These are phyloP conservation scores for Bombus sylvicola DNA, from an alignment of 1,140 invertebrate genomes.

Conservation along the genomic window DNA sequence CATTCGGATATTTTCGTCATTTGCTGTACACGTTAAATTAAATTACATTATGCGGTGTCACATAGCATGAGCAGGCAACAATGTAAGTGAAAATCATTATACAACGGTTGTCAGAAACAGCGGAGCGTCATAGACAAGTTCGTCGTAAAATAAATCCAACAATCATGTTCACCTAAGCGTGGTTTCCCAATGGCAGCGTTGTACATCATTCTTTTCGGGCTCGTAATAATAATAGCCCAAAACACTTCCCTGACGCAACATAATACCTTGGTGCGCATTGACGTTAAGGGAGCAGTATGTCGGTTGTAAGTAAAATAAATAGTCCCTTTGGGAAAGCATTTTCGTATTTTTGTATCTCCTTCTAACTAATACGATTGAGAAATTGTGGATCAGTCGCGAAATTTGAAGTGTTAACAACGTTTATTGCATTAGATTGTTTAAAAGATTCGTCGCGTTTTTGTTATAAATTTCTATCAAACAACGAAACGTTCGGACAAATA, in stretches of 20 bases:
- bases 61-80: background rate
- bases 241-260: conserved; percentile 5
- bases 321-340: background rate
- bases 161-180: conserved; percentile 38
- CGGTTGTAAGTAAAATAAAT: conserved; percentile 20
- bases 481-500: too few relatives aligned
- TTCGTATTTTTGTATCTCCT: background rate
- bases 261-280: background rate
- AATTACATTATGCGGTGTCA: too few relatives aligned
- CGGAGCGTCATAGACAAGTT: conserved; percentile 6
- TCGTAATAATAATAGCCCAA: conserved; percentile 31
- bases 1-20: too few relatives aligned
- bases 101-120: background rate
- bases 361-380: background rate
- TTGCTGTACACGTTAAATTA: too few relatives aligned
- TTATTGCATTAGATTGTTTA: background rate
- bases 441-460: background rate
- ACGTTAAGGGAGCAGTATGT: background rate
- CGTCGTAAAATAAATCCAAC: conserved; percentile 44
- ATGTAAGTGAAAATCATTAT: background rate
- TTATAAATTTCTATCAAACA: too few relatives aligned
- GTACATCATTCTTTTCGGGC: conserved; percentile 27
- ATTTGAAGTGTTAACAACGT: background rate
- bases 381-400: too few relatives aligned
- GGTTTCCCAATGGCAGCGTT: conserved; percentile 18